These are phyloP conservation scores for Gambusia holbrooki DNA, from an alignment of 2,113 vertebrate species.

Conservation along the genomic window DNA sequence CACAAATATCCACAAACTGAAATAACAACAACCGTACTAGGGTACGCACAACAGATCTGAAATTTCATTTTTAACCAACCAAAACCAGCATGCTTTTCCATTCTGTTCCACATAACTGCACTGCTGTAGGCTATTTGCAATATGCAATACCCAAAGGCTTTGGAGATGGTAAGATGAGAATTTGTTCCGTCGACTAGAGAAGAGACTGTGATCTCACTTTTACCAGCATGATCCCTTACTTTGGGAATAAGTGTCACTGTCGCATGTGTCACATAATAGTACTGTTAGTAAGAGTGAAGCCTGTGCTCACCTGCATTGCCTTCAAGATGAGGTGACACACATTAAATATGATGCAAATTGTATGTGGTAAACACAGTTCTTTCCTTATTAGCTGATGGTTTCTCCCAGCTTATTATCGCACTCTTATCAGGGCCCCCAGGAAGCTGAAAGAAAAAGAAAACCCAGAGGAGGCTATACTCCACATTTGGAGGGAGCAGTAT, in stretches of 20 bases:
- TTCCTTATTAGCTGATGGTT: slow-evolving; percentile 29
- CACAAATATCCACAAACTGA: slow-evolving; percentile 70
- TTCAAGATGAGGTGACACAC: slow-evolving; percentile 20
- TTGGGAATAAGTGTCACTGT: slow-evolving; percentile 61
- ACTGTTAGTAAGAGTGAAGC: slow-evolving; percentile 56
- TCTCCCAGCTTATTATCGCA: slow-evolving; percentile 17
- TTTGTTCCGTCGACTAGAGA: slow-evolving; percentile 60
- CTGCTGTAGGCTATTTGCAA: slow-evolving; percentile 72
- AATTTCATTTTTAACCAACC: slow-evolving; percentile 65
- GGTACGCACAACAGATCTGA: slow-evolving; percentile 68
- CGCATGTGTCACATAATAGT: slow-evolving; percentile 62
- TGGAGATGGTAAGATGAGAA: slow-evolving; percentile 54
- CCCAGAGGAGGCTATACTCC: slow-evolving; percentile 37
- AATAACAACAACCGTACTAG: slow-evolving; percentile 77
- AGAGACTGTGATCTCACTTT: slow-evolving; percentile 64
- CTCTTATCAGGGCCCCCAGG: slow-evolving; percentile 25
- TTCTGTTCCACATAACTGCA: slow-evolving; percentile 61
- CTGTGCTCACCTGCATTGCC: slow-evolving; percentile 36
- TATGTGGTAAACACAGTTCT: slow-evolving; percentile 20
- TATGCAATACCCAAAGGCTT: slow-evolving; percentile 76
- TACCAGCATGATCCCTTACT: slow-evolving; percentile 63
- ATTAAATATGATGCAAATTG: slow-evolving; percentile 38
- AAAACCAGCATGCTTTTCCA: slow-evolving; percentile 56
- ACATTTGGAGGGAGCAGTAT: slow-evolving; percentile 17
- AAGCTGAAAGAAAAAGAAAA: slow-evolving; percentile 48